Conservation (phyloP, 1,140 invertebrate genomes). For the Harlomillsia oculata region DNA sequence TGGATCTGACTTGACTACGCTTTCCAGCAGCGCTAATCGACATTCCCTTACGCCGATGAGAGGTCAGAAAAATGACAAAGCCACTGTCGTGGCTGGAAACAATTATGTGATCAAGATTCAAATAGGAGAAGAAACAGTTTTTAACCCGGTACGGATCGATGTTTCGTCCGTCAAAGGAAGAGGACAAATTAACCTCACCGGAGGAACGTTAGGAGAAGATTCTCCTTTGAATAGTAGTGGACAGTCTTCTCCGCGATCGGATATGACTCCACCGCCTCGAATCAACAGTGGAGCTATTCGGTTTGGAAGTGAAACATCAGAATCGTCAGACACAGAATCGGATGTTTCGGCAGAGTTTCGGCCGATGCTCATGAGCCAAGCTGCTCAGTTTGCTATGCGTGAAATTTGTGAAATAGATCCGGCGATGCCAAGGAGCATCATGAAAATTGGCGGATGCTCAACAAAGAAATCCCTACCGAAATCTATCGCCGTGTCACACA, state of each 20-base stretch:
- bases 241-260: slow-evolving; percentile 33
- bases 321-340: slow-evolving; percentile 35
- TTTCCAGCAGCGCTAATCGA: neutral
- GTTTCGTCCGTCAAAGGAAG: slow-evolving; percentile 17
- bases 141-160: slow-evolving; percentile 32
- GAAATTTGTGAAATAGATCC: slow-evolving; percentile 28
- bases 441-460: slow-evolving; percentile 2
- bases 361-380: slow-evolving; percentile 6
- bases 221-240: slow-evolving; percentile 28
- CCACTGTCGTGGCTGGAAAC: slow-evolving; percentile 8
- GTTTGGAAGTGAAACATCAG: slow-evolving; percentile 34
- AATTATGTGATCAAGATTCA: slow-evolving; percentile 36
- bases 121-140: slow-evolving; percentile 33
- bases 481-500: slow-evolving; percentile 48
- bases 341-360: slow-evolving; percentile 31
- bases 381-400: slow-evolving; percentile 32
- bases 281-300: slow-evolving; percentile 26
- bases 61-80: slow-evolving; percentile 4
- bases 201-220: slow-evolving; percentile 14
- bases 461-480: neutral
- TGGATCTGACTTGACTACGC: slow-evolving; percentile 12
- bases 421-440: slow-evolving; percentile 10
- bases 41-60: neutral
- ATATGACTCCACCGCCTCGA: slow-evolving; percentile 32
- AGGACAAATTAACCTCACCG: neutral